A percentile compares a stretch with the other conserved stretches of the same genome.
Conservation (phyloP, 2,888 invertebrate genomes). For the Chouioia cunea region DNA sequence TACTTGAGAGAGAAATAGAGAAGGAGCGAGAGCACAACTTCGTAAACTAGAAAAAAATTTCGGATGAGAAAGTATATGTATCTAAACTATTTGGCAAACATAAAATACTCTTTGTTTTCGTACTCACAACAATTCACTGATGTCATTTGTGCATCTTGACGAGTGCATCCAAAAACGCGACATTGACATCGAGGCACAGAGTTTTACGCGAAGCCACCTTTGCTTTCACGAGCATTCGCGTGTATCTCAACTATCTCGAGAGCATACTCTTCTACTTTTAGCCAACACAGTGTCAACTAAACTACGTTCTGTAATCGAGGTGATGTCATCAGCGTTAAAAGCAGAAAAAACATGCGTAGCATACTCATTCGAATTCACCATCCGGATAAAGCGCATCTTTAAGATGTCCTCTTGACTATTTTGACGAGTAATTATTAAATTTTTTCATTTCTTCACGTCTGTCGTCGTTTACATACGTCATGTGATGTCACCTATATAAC, state of each 20-base stretch:
- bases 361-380: neutral
- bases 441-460: neutral
- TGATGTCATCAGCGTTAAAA: constrained; percentile 41
- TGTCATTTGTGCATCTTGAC: constrained; percentile 8
- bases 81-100: no score
- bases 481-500: no score
- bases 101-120: constrained; percentile 4
- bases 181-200: constrained; percentile 37
- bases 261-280: constrained; percentile 35
- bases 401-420: no score
- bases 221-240: constrained; percentile 18
- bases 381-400: neutral
- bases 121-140: constrained; percentile 10
- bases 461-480: neutral
- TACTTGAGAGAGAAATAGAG: no score
- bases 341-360: constrained; percentile 19
- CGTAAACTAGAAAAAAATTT: no score
- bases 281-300: constrained; percentile 13
- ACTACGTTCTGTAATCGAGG: constrained; percentile 31
- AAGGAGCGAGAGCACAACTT: no score
- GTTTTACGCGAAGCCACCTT: neutral
- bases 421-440: no score
- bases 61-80: no score
- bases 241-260: constrained; percentile 8
- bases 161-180: constrained; percentile 27